Base-by-base conservation (phyloP, 2,888 invertebrate genomes). In the Agonopterix heracliana region DNA sequence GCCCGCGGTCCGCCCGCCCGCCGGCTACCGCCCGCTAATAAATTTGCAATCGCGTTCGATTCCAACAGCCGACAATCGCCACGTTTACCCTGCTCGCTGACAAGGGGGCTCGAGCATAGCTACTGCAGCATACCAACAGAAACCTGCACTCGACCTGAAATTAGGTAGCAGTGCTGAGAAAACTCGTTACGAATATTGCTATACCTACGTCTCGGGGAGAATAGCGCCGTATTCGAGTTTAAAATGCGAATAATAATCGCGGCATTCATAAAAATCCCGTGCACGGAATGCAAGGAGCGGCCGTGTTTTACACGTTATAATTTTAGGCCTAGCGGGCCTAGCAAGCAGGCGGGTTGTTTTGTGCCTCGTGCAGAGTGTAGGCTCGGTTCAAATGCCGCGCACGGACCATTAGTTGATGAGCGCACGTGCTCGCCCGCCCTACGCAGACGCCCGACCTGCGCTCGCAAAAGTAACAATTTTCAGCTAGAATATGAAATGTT, bases 351-450 rank as follows among this genome's bases (percentile, higher is more conserved):
- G 74, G 73, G 75, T 74, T 82, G 81, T 81, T 84, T 82, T 82
- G 77, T 82, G 71, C 71, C 83, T 82, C 81, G 77, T 82, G 71
- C 71, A 62, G 82, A 81, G 83, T 80, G 83, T 83, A 84, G 86
- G 81, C 81, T 82, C 82, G 81, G 87, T 87, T 88, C 88, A 87
- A 85, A 86, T 86, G 86, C 84, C 84, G 86, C 83, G 86, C 79
- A 89, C 84, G 89, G 89, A 81, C 89, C 89, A 89, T 89, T 89
- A 89, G 89, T 85, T 89, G 89, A 89, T 89, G 89, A 89, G 81
- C 78, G 82, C 83, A 78, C 81, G 82, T 82, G 82, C 74, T 70
- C 74, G 68, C 78, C 71, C 76, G 75, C 77, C 78, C 80, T 73
- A 72, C 73, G 71, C 66, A 71, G 71, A 61, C 69, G 66, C 72